phyloP scores from a whole-genome alignment of 2,888 invertebrate genomes.

The Cordylochernes scorpioides region DNA sequence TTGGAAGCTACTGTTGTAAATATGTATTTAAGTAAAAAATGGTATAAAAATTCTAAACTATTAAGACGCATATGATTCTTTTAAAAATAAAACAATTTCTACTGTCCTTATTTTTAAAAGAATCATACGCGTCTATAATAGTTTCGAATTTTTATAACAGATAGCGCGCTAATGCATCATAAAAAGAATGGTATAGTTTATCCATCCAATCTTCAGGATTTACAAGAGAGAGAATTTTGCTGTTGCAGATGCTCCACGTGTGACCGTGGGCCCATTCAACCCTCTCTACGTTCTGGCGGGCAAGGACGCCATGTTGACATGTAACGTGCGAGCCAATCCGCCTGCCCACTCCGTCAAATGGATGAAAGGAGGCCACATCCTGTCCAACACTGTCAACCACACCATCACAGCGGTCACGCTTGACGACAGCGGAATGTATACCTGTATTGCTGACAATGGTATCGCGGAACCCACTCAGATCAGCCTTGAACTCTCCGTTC shows the following conservation, averaged over 20 bases:
- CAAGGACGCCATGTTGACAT: constrained; percentile 53
- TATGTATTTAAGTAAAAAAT: too few relatives aligned
- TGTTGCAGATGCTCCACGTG: constrained; percentile 62
- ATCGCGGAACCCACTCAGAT: constrained; percentile 11
- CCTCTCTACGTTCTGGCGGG: constrained; percentile 66
- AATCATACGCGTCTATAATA: too few relatives aligned
- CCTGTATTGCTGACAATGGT: constrained; percentile 15
- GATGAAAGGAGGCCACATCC: constrained; percentile 57
- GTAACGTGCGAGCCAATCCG: constrained; percentile 72
- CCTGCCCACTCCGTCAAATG: constrained; percentile 54
- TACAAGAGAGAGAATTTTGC: too few relatives aligned
- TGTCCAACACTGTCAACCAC: constrained; percentile 34
- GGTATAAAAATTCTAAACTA: too few relatives aligned
- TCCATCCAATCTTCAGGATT: too few relatives aligned
- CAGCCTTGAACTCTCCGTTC: constrained; percentile 10
- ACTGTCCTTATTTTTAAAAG: too few relatives aligned
- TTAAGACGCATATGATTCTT: too few relatives aligned
- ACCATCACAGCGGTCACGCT: constrained; percentile 14
- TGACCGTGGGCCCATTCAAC: constrained; percentile 69
- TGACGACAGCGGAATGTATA: constrained; percentile 15
- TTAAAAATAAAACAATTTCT: too few relatives aligned
- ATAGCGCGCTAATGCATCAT: too few relatives aligned
- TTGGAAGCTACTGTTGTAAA: too few relatives aligned
- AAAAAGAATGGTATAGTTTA: too few relatives aligned
- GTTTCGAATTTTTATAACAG: too few relatives aligned